phyloP scores from a whole-genome alignment of 1,140 invertebrate genomes.

The Chrysoperla carnea region DNA sequence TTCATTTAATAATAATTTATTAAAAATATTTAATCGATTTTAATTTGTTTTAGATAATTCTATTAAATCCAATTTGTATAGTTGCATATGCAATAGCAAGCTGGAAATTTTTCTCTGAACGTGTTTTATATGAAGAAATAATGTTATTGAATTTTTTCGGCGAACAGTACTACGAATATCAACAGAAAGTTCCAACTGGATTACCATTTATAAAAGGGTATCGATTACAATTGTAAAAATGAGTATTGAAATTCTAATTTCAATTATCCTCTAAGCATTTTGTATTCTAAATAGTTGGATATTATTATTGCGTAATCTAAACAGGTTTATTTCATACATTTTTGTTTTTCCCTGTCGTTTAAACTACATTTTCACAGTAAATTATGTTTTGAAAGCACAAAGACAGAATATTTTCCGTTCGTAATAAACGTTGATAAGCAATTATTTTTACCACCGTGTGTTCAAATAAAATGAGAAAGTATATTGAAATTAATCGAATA shows the following conservation, averaged over 20 bases:
- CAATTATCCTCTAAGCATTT: too few relatives aligned
- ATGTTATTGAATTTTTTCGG: constrained; percentile 91
- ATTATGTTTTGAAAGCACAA: too few relatives aligned
- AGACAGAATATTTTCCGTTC: too few relatives aligned
- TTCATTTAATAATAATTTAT: constrained; percentile 2
- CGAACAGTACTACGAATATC: constrained; percentile 74
- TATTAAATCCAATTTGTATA: constrained; percentile 84
- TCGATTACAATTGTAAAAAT: constrained; percentile 12
- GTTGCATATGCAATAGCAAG: constrained; percentile 62
- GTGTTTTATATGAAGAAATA: constrained; percentile 80
- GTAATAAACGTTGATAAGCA: too few relatives aligned
- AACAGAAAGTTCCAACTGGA: constrained; percentile 71
- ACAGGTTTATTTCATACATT: too few relatives aligned
- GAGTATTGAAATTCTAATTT: not conserved
- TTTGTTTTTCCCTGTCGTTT: too few relatives aligned
- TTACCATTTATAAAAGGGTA: constrained; percentile 84
- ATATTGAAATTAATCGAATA: too few relatives aligned
- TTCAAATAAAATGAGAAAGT: too few relatives aligned
- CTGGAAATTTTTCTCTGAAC: constrained; percentile 84
- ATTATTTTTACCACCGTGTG: too few relatives aligned
- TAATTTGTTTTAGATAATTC: constrained; percentile 45
- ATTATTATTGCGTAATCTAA: too few relatives aligned
- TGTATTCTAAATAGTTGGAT: too few relatives aligned
- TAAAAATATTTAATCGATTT: not conserved
- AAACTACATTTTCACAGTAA: too few relatives aligned